Evolutionary conservation across 2,113 vertebrate species (phyloP), one percentile per base, ranked within the genome.

Genomic region (Platysteira castanea): DNA sequence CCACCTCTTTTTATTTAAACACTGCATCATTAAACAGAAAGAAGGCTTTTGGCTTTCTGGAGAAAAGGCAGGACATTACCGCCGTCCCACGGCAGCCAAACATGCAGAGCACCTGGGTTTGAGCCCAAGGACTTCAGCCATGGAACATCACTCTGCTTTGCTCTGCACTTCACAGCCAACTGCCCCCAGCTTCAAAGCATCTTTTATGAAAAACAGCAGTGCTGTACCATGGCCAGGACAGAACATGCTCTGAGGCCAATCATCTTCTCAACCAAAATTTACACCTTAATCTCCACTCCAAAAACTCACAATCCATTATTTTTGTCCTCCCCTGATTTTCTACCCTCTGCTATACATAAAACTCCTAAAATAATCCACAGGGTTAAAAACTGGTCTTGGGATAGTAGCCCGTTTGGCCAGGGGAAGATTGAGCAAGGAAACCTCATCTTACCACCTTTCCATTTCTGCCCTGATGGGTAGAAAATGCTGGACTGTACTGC

Each of bases 121-220:
- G 60, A 93, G 85, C 71, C 88, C 76, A 93, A 71, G 82, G 85
- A 94, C 24, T 71, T 91, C 91, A 90, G 79, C 28, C 63, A 81
- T 35, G 47, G 77, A 83, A 81, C 41, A 84, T 90, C 75, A 80
- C 37, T 86, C 84, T 67, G 70, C 70, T 84, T 64, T 1, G 2
- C 71, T 89, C 69, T 94, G 83, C 41, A 56, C 41, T 81, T 94
- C 82, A 91, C 84, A 93, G 87, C 18, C n/a, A 89, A 26, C 59
- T 83, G 65, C 41, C 46, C 37, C 49, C 57, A 82, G 44, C 69
- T 90, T 44, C 57, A 69, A 53, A 87, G 27, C 46, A 71, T 75
- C 47, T 50, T 78, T 82, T 67, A 54, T 53, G 59, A 95, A 86
- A 95, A 95, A 67, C 13, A 87, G 27, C 39, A 67, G 41, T 1